phyloP scores from a whole-genome alignment of 1,140 invertebrate species.

The Cotesia chilonis region DNA sequence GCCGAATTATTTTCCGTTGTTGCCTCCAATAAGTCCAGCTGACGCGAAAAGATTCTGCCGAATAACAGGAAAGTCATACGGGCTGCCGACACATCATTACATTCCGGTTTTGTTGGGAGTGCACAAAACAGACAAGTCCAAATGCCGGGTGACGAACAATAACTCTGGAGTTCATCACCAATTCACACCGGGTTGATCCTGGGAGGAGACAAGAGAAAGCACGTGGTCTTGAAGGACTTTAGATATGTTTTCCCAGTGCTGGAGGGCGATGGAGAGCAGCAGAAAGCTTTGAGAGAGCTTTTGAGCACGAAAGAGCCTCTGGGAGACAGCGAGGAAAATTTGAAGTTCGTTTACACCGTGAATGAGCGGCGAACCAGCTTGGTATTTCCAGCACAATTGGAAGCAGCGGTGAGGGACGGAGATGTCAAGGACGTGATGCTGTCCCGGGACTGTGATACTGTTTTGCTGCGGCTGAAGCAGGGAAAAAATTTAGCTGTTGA shows the following conservation, averaged over 20 bases:
- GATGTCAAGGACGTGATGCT: constrained; percentile 81
- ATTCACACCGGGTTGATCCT: constrained; percentile 66
- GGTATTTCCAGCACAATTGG: constrained; percentile 78
- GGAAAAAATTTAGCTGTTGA: constrained; percentile 77
- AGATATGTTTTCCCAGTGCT: constrained; percentile 78
- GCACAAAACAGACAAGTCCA: constrained; percentile 66
- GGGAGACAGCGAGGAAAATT: constrained; percentile 62
- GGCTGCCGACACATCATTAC: constrained; percentile 79
- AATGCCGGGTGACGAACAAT: constrained; percentile 74
- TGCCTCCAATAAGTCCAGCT: constrained; percentile 81
- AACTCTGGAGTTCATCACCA: constrained; percentile 70
- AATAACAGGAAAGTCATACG: constrained; percentile 83
- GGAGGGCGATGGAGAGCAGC: constrained; percentile 72
- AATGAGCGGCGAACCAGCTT: constrained; percentile 77
- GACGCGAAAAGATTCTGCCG: constrained; percentile 82
- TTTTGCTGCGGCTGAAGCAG: constrained; percentile 76
- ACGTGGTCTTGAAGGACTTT: constrained; percentile 74
- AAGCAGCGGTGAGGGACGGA: constrained; percentile 79
- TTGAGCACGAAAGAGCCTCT: constrained; percentile 69
- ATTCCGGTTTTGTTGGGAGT: constrained; percentile 77
- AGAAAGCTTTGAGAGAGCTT: constrained; percentile 70
- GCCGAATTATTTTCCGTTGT: constrained; percentile 83
- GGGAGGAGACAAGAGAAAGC: constrained; percentile 70
- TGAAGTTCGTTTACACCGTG: constrained; percentile 78
- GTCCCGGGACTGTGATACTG: constrained; percentile 76